A percentile compares a stretch with the other conserved stretches of the same genome.
These are phyloP conservation scores for Coptodon bakossiorum DNA, from an alignment of 2,113 vertebrate species.

Conservation along the genomic window DNA sequence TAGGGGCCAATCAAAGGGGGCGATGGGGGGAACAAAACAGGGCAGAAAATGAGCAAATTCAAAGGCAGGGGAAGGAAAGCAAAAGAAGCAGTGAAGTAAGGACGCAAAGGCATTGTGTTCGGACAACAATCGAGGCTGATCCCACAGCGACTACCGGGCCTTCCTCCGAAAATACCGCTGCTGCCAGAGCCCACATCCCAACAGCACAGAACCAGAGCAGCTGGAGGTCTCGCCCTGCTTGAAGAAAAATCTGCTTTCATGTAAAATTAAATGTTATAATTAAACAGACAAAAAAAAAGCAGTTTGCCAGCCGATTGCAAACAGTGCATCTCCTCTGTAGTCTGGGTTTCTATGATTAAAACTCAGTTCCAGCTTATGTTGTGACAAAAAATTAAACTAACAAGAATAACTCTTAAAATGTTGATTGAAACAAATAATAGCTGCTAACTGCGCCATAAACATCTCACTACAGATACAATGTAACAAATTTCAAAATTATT, in stretches of 20 bases:
- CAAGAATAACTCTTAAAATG: not conserved
- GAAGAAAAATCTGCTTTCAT: not conserved
- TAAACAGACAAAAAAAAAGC: not conserved
- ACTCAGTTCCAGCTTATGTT: not conserved
- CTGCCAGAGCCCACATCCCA: not conserved
- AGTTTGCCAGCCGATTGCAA: not conserved
- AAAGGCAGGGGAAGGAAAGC: conserved; percentile 68
- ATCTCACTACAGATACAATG: not conserved
- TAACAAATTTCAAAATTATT: not conserved
- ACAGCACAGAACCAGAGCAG: not conserved
- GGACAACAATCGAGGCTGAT: conserved; percentile 52
- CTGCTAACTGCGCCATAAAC: not conserved
- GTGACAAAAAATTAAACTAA: not conserved
- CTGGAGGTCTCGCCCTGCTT: not conserved
- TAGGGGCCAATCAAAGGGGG: conserved; percentile 48
- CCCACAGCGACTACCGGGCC: conserved; percentile 9
- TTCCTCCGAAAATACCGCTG: not conserved
- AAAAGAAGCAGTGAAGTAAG: conserved; percentile 70
- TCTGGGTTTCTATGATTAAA: not conserved
- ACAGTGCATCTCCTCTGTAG: not conserved
- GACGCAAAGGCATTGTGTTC: conserved; percentile 70
- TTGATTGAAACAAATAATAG: not conserved
- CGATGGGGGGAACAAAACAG: conserved; percentile 39
- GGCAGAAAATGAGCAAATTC: conserved; percentile 76
- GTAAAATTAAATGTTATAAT: not conserved